Evolutionary conservation across 2,113 vertebrate genomes (phyloP).

Genomic region (Noctilio leporinus): DNA sequence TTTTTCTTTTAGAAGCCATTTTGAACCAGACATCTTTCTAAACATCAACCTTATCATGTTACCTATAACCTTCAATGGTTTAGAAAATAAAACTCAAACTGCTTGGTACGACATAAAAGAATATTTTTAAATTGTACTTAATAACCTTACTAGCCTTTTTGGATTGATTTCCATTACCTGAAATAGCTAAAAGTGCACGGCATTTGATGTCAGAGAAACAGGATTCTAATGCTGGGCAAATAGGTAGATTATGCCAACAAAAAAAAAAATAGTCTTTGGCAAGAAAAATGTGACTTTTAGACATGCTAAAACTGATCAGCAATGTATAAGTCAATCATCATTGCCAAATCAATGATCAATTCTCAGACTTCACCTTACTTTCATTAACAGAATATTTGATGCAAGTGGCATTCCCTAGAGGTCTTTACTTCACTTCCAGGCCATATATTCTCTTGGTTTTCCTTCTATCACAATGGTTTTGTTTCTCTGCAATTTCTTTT

Average conservation of each 20-base stretch:
- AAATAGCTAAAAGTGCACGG: background rate
- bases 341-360: background rate
- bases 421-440: background rate
- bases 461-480: background rate
- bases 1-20: background rate
- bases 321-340: background rate
- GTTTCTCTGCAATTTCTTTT: background rate
- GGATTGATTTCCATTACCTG: background rate
- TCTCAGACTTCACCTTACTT: background rate
- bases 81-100: conserved; percentile 18
- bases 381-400: background rate
- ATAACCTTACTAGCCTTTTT: background rate
- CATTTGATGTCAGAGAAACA: background rate
- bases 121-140: background rate
- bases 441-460: background rate
- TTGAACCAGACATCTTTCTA: background rate
- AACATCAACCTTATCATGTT: background rate
- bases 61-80: background rate
- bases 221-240: background rate
- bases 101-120: background rate
- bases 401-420: background rate
- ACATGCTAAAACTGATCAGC: background rate
- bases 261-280: background rate
- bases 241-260: background rate
- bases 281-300: background rate